Evolutionary conservation across 2,797 vertebrate genomes (phyloP).

Genomic region (Hyperoplus lanceolatus): DNA sequence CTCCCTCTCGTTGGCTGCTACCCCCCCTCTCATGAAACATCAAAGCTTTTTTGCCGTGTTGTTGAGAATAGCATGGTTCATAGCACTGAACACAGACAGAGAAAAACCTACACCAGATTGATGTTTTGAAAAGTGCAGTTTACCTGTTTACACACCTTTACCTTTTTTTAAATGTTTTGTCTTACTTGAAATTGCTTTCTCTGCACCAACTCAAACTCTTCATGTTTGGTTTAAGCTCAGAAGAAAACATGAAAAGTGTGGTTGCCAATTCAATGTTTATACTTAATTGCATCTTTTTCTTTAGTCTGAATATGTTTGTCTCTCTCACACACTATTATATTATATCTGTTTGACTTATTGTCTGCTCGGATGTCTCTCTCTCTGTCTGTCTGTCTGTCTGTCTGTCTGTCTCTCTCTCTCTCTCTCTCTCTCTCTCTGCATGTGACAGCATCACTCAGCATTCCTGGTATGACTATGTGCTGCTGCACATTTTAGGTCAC

Average conservation of each 20-base stretch:
- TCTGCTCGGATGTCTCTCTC: neutral
- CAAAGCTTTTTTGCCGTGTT: conserved; percentile 46
- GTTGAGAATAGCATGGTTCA: conserved; percentile 39
- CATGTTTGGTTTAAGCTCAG: neutral
- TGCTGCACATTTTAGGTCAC: conserved; percentile 74
- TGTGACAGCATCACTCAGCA: conserved; percentile 62
- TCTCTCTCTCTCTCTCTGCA: conserved; percentile 5
- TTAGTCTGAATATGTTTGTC: conserved; percentile 24
- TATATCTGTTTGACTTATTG: conserved; percentile 23
- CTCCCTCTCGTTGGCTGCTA: conserved; percentile 9
- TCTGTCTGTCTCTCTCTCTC: conserved; percentile 20
- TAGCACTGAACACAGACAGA: conserved; percentile 2
- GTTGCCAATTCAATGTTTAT: conserved; percentile 9
- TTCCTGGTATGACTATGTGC: conserved; percentile 47
- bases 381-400: conserved; percentile 10
- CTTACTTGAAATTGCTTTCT: neutral
- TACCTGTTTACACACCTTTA: neutral
- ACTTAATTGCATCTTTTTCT: conserved; percentile 29
- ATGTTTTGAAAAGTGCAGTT: conserved; percentile 2
- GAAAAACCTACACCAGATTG: neutral
- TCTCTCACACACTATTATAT: conserved; percentile 7
- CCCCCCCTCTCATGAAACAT: conserved; percentile 37
- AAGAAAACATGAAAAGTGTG: neutral
- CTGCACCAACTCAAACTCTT: neutral
- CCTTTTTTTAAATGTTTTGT: no score